Percentiles rank a stretch among this genome's conserved stretches.
These are phyloP conservation scores for Horisme vitalbata DNA, from an alignment of 2,888 invertebrate genomes.

Conservation along the genomic window DNA sequence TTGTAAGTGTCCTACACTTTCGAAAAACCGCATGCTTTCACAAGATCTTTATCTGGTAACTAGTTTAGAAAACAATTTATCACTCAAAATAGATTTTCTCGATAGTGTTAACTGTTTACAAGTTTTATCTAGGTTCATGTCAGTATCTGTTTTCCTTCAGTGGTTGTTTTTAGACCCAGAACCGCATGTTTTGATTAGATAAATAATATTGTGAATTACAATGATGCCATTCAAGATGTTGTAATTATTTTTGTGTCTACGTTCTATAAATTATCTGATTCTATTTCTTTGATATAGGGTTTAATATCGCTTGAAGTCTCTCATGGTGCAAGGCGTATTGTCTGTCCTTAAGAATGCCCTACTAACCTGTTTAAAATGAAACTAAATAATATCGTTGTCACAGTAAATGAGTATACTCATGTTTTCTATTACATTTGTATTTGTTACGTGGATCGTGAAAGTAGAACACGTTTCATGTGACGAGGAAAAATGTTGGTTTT, in stretches of 20 bases:
- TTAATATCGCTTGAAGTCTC: slow-evolving; percentile 1
- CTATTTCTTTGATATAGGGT: not conserved
- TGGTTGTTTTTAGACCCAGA: slow-evolving; percentile 15
- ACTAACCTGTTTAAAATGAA: slow-evolving; percentile 33
- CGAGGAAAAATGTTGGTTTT: slow-evolving; percentile 17
- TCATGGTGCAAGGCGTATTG: slow-evolving; percentile 11
- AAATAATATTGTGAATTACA: slow-evolving; percentile 14
- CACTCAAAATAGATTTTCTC: not conserved
- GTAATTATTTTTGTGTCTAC: not conserved
- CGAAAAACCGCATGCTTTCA: too few species aligned
- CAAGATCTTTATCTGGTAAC: not conserved
- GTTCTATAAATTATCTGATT: not conserved
- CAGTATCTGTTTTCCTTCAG: slow-evolving; percentile 17
- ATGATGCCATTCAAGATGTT: slow-evolving; percentile 9
- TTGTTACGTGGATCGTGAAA: slow-evolving; percentile 9
- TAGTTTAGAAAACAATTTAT: not conserved
- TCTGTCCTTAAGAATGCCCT: slow-evolving; percentile 25
- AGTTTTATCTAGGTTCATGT: slow-evolving; percentile 13
- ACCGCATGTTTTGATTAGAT: slow-evolving; percentile 9
- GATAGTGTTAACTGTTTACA: slow-evolving; percentile 3
- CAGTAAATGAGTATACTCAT: slow-evolving; percentile 5
- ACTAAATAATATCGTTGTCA: slow-evolving; percentile 15
- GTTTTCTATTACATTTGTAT: slow-evolving; percentile 12
- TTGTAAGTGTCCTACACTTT: too few species aligned
- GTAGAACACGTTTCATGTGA: slow-evolving; percentile 9